Percentiles rank a stretch among this genome's conserved stretches.
Evolutionary conservation across 2,113 vertebrate species (phyloP).

Genomic region (Caracal caracal): DNA sequence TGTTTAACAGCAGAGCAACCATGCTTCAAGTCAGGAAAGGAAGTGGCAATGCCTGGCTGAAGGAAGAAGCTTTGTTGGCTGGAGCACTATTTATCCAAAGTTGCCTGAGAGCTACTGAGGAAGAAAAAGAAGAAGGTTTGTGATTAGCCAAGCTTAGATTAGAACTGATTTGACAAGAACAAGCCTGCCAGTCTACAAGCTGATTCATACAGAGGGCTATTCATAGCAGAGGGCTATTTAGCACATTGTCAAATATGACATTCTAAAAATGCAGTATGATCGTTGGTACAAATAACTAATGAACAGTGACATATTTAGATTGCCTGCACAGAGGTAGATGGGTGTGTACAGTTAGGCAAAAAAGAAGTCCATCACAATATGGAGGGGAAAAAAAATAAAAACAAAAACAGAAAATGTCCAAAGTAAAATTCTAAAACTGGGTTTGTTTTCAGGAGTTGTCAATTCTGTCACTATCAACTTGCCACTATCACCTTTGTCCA

Average conservation of each 20-base stretch:
- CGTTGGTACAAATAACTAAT: constrained; percentile 64
- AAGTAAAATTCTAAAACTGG: not conserved
- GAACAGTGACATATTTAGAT: constrained; percentile 69
- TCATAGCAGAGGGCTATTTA: constrained; percentile 75
- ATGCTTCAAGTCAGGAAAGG: constrained; percentile 9
- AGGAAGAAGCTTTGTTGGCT: constrained; percentile 21
- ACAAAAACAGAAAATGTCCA: not conserved
- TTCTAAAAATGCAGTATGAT: constrained; percentile 63
- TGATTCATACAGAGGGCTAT: constrained; percentile 69
- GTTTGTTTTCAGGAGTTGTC: not conserved
- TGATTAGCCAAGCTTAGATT: constrained; percentile 39
- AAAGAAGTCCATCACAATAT: not conserved
- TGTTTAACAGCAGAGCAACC: constrained; percentile 49
- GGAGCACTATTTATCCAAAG: not conserved
- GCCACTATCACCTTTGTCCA: not conserved
- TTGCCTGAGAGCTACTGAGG: not conserved
- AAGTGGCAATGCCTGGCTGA: not conserved
- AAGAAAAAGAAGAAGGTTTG: constrained; percentile 46
- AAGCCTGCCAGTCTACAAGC: constrained; percentile 53
- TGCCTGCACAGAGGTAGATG: not conserved
- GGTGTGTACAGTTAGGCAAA: not conserved
- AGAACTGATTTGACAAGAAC: constrained; percentile 67
- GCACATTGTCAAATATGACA: constrained; percentile 77
- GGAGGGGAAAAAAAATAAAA: not conserved
- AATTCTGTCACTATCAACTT: not conserved